Conservation (phyloP, 2,888 invertebrate species). For the Limnephilus marmoratus region DNA sequence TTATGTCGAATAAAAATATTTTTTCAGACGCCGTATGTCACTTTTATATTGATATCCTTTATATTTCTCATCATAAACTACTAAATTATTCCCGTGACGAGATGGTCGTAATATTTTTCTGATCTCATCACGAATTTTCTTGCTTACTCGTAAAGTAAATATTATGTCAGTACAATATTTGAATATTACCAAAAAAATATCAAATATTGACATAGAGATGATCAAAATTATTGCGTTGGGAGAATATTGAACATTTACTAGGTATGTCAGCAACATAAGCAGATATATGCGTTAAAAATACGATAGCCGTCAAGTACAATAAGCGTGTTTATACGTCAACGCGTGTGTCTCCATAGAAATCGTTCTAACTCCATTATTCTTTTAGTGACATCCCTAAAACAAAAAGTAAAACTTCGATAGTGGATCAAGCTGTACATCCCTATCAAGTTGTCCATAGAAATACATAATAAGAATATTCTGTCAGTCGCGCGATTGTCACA, state of each 20-base stretch:
- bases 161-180: background rate
- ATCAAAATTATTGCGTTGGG: background rate
- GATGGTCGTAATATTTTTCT: background rate
- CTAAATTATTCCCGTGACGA: background rate
- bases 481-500: no score
- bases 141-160: background rate
- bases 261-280: no score
- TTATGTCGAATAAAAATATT: background rate
- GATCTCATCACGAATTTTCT: background rate
- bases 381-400: no score
- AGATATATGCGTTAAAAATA: no score
- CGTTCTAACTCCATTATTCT: no score
- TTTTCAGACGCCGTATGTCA: background rate
- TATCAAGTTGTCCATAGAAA: no score
- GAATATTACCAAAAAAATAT: background rate
- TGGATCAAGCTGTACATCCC: no score
- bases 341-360: no score
- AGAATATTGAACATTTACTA: background rate
- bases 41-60: background rate
- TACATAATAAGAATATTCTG: no score
- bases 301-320: no score
- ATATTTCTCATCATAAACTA: background rate
- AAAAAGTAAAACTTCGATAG: no score
- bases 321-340: no score
- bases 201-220: background rate